Evolutionary conservation across 2,113 vertebrate species (phyloP).

Genomic region (Ageneiosus marmoratus): DNA sequence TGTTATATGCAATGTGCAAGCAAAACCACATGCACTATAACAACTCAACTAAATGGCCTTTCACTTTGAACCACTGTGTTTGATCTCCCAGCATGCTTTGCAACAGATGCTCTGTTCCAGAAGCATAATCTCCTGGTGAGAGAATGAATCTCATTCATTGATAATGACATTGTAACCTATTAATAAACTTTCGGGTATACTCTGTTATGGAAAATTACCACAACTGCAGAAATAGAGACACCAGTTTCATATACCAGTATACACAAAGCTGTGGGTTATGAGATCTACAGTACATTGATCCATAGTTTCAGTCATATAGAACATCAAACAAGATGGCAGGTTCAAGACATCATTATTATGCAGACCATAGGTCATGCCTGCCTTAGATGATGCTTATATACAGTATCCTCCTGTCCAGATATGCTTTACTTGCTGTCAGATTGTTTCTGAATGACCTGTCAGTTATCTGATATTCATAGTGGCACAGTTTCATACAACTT

Average conservation of each 20-base stretch:
- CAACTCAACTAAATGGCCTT: background rate
- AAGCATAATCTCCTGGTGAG: constrained; percentile 12
- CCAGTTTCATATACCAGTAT: constrained; percentile 29
- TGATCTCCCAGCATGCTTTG: constrained; percentile 35
- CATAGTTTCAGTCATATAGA: constrained; percentile 18
- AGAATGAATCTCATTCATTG: constrained; percentile 21
- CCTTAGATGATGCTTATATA: background rate
- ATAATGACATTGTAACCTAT: constrained; percentile 18
- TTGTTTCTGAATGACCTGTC: background rate
- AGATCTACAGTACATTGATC: constrained; percentile 23
- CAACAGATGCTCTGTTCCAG: background rate
- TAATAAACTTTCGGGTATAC: constrained; percentile 34
- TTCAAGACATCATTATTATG: background rate
- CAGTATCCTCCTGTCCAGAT: too few species aligned
- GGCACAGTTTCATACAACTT: background rate
- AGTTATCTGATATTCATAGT: background rate
- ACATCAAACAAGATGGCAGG: constrained; percentile 31
- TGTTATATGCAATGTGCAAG: background rate
- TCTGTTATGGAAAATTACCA: constrained; percentile 56
- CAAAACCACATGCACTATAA: background rate
- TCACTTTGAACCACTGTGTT: constrained; percentile 3
- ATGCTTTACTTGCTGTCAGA: background rate
- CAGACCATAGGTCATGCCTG: background rate
- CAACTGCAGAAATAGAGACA: constrained; percentile 36
- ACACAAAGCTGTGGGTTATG: constrained; percentile 39